A percentile compares a stretch with the other conserved stretches of the same genome.
Conservation (phyloP, 2,888 invertebrate species). For the Diarsia rubi region DNA sequence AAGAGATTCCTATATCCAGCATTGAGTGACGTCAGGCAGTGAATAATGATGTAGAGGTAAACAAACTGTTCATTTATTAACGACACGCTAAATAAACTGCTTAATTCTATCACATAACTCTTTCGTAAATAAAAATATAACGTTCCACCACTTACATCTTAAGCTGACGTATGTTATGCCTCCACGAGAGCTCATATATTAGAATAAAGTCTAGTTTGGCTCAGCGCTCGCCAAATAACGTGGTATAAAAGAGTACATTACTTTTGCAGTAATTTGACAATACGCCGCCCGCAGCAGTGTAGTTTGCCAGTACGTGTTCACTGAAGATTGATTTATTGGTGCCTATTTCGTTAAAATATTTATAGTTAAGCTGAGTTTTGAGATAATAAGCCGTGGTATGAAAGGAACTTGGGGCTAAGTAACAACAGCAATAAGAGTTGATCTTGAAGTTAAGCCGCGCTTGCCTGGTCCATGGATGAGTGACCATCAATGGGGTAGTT, state of each 20-base stretch:
- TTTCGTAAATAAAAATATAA: constrained; percentile 32
- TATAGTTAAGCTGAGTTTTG: constrained; percentile 8
- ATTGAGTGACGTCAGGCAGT: not conserved
- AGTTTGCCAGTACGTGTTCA: constrained; percentile 46
- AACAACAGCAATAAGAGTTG: too few relatives aligned
- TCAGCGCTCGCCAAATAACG: constrained; percentile 61
- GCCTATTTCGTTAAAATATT: constrained; percentile 23
- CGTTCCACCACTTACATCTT: constrained; percentile 29
- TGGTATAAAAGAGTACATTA: constrained; percentile 62
- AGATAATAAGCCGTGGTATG: not conserved
- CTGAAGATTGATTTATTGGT: constrained; percentile 33
- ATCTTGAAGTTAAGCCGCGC: too few relatives aligned
- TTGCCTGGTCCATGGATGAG: too few relatives aligned
- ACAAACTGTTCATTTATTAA: not conserved
- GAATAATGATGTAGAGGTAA: not conserved
- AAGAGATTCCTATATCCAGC: not conserved
- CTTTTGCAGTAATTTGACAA: constrained; percentile 70
- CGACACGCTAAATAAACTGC: constrained; percentile 1
- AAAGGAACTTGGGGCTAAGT: too few relatives aligned
- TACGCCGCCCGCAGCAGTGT: constrained; percentile 63
- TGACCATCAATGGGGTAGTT: too few relatives aligned
- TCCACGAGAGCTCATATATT: constrained; percentile 40
- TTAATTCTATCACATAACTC: constrained; percentile 12
- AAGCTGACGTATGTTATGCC: constrained; percentile 46
- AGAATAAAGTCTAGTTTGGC: constrained; percentile 48